phyloP scores from a whole-genome alignment of 1,140 invertebrate genomes.

The Drosophila ohnishii region DNA sequence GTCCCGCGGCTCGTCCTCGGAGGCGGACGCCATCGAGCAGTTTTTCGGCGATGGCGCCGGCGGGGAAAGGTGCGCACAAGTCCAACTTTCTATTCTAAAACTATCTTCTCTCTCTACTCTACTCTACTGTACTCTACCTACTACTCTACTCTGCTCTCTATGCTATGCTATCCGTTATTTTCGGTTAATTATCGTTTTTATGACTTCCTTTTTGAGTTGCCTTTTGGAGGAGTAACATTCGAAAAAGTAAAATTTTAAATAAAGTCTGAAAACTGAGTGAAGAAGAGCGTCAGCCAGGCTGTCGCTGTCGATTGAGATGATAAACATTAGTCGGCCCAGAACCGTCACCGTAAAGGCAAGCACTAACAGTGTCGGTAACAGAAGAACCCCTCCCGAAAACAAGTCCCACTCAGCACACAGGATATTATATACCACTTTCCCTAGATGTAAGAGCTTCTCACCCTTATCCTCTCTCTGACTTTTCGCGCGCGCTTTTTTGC shows the following conservation, averaged over 20 bases:
- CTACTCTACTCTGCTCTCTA: conserved; percentile 43
- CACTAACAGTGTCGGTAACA: conserved; percentile 38
- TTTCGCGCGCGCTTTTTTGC: conserved; percentile 33
- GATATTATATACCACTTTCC: conserved; percentile 27
- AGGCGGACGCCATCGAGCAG: conserved; percentile 93
- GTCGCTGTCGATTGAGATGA: conserved; percentile 62
- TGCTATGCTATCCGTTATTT: conserved; percentile 58
- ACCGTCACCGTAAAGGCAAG: conserved; percentile 11
- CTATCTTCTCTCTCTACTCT: conserved; percentile 51
- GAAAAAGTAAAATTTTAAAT: conserved; percentile 2
- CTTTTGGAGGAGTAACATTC: conserved; percentile 31
- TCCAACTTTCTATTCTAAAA: conserved; percentile 57
- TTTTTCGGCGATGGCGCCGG: conserved; percentile 88
- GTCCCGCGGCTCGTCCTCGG: conserved; percentile 93
- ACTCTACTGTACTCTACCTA: conserved; percentile 39
- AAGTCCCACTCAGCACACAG: conserved; percentile 28
- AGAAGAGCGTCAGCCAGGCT: conserved; percentile 8
- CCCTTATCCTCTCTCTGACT: conserved; percentile 36
- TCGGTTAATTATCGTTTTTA: conserved; percentile 52
- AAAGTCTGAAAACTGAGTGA: conserved; percentile 15
- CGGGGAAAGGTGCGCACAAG: conserved; percentile 89
- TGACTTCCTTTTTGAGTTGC: conserved; percentile 59
- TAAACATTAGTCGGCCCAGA: conserved; percentile 75
- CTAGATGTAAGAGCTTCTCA: conserved; percentile 72
- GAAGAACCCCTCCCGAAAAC: conserved; percentile 16